Conservation (phyloP, 2,797 vertebrate species). For the Mormyrus proboscirostris region DNA sequence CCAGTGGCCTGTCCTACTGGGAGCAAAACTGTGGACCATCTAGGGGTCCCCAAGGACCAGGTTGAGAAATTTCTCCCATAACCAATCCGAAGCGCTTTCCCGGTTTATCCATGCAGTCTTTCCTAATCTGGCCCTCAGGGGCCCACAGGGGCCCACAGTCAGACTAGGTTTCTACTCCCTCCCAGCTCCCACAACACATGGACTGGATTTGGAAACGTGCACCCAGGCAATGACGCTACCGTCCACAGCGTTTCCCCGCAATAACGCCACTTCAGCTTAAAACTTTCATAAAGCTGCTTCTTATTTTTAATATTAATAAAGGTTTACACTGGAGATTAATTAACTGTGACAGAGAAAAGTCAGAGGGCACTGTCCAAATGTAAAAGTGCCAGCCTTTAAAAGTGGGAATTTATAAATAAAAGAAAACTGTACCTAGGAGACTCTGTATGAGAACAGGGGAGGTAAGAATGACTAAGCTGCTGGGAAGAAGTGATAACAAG, state of each 20-base stretch:
- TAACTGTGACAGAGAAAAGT: background rate
- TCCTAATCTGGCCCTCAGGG: background rate
- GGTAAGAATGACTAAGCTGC: background rate
- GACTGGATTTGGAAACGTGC: background rate
- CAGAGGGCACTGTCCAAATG: background rate
- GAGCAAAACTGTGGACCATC: background rate
- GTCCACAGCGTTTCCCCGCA: background rate
- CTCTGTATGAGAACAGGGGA: background rate
- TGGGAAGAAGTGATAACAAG: background rate
- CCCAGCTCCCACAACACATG: background rate
- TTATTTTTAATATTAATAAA: slow-evolving; percentile 19
- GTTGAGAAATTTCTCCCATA: background rate
- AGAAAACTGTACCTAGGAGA: background rate
- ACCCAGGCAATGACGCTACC: background rate
- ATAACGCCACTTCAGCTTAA: background rate
- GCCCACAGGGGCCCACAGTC: background rate
- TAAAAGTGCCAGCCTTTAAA: background rate
- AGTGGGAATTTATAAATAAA: background rate
- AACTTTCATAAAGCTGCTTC: background rate
- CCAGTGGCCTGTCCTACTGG: background rate
- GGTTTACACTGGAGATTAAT: slow-evolving; percentile 40
- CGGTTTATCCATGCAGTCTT: background rate
- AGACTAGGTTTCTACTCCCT: background rate
- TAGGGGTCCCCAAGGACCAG: background rate
- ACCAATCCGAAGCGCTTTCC: background rate